Evolutionary conservation across 2,797 vertebrate genomes (phyloP), one percentile per base, ranked within the genome.

Genomic region (Falco concolor): DNA sequence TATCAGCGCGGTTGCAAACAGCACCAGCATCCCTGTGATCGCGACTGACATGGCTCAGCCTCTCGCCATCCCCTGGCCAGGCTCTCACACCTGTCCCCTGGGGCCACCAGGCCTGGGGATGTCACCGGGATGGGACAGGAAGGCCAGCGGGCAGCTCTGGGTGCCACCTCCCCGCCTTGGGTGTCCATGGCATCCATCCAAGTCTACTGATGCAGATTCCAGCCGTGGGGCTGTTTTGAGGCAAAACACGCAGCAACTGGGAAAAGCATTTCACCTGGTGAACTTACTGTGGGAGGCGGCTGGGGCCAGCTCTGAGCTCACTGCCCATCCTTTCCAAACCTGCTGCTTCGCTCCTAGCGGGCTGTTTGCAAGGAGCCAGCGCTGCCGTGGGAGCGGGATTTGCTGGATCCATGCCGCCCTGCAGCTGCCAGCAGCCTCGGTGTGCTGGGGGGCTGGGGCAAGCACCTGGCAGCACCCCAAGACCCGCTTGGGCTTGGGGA

Each of bases 371-470:
- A 45, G 40, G 42, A 52, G 40, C 54, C 3, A 4, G 61, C 0
- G 10, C 78, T 50, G 77, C 77, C 4, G 2, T 23, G 49, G 57
- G 73, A 92, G 44, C 2, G 0, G 8, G 2, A 3, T 36, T 24
- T 40, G 75, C 36, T 27, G 63, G 76, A 45, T 34, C 18, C 4
- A 52, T 78, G 25, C 8, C 19, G 36, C 25, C 18, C 59, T 40
- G 36, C 0, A 5, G 47, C 63, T 63, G 25, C 40, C 74, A 53
- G 45, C 3, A 1, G 38, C 12, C 22, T 42, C 4, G 1, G 25
- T 3, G 6, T 21, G 8, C 22, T 0, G 5, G 5, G 21, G 34
- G 36, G 7, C 9, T 0, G 6, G 38, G 20, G 3, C 0, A 6
- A 27, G 83, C 57, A 68, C 36, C 63, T 8, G 18, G 44, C 44